phyloP scores from a whole-genome alignment of 2,888 invertebrate genomes.

The Diaphora mendica region DNA sequence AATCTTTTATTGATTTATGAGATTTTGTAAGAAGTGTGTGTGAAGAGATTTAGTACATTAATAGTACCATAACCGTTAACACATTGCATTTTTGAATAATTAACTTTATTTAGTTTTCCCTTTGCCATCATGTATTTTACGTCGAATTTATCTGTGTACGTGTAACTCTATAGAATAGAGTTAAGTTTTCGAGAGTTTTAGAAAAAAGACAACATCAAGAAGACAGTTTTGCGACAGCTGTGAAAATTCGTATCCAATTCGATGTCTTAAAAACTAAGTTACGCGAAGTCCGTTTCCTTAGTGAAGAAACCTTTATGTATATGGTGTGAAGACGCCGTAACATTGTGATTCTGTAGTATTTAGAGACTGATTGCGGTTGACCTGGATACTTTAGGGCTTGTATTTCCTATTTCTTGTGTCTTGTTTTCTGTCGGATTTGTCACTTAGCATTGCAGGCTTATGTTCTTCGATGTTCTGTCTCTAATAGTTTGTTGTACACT shows the following conservation, averaged over 20 bases:
- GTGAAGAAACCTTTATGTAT: background rate
- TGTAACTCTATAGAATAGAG: background rate
- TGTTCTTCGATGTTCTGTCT: too few relatives aligned
- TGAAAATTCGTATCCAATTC: background rate
- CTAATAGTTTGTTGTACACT: too few relatives aligned
- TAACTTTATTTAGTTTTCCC: background rate
- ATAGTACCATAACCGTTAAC: too few relatives aligned
- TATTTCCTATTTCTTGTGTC: too few relatives aligned
- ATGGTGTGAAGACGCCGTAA: background rate
- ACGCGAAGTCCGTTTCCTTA: background rate
- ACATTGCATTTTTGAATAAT: too few relatives aligned
- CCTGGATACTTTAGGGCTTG: background rate
- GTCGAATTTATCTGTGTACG: background rate
- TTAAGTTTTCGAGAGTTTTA: background rate
- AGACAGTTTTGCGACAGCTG: background rate
- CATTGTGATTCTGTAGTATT: background rate
- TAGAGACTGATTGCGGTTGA: background rate
- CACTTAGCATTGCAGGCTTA: too few relatives aligned
- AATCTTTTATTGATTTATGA: background rate
- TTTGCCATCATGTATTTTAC: background rate
- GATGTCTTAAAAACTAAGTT: background rate
- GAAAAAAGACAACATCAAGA: background rate
- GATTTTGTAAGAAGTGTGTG: background rate
- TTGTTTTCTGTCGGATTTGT: too few relatives aligned
- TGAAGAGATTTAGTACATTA: background rate